Evolutionary conservation across 2,888 invertebrate genomes (phyloP).

Genomic region (Drosophila monieri): DNA sequence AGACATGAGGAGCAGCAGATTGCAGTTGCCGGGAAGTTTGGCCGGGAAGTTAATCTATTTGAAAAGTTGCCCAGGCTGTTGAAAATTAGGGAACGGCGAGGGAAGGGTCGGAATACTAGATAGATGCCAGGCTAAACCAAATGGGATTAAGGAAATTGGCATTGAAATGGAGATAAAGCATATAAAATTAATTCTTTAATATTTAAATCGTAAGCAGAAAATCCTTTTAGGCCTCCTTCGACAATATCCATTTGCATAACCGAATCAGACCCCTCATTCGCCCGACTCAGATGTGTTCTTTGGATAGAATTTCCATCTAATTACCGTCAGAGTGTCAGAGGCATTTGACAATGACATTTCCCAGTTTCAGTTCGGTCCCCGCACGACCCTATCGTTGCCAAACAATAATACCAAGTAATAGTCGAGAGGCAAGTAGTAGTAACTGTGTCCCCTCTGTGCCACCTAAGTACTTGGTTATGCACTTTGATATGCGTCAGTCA

Average conservation of each 20-base stretch:
- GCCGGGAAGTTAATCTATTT: conserved; percentile 47
- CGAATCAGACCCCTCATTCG: conserved; percentile 10
- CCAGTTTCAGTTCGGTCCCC: conserved; percentile 8
- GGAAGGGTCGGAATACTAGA: conserved; percentile 6
- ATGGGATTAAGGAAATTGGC: background rate
- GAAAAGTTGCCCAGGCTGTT: conserved; percentile 35
- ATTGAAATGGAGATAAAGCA: too few relatives aligned
- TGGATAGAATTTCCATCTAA: conserved; percentile 40
- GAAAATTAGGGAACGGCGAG: conserved; percentile 18
- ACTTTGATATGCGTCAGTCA: conserved; percentile 43
- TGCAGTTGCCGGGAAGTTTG: conserved; percentile 37
- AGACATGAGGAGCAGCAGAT: conserved; percentile 45
- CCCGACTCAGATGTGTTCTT: conserved; percentile 3
- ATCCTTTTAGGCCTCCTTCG: background rate
- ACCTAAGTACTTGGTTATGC: conserved; percentile 37
- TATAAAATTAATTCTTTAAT: background rate
- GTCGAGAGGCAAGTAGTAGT: conserved; percentile 32
- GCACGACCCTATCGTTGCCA: conserved; percentile 2
- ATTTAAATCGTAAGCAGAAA: background rate
- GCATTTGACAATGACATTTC: conserved; percentile 47
- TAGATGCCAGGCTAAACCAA: background rate
- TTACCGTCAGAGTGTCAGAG: conserved; percentile 47
- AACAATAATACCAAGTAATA: conserved; percentile 32
- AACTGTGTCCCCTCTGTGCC: conserved; percentile 13
- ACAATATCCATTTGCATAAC: conserved; percentile 35